phyloP scores from a whole-genome alignment of 2,797 vertebrate genomes.

The Telmatherina bonti region DNA sequence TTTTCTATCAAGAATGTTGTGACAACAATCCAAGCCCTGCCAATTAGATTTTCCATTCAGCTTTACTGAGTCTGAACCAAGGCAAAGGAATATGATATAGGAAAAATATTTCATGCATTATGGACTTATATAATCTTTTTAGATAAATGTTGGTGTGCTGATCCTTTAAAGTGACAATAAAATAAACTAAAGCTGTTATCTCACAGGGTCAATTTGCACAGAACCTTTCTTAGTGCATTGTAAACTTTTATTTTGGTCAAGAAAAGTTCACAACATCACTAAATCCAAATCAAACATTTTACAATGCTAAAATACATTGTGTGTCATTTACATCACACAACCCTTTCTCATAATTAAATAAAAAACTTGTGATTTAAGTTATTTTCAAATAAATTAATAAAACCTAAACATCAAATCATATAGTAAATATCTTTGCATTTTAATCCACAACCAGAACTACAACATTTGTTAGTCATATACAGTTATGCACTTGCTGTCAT shows the following conservation, averaged over 20 bases:
- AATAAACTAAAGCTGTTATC: background rate
- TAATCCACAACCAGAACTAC: background rate
- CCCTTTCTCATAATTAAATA: background rate
- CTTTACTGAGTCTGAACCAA: background rate
- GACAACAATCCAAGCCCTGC: too few relatives aligned
- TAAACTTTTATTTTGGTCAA: background rate
- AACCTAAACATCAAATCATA: background rate
- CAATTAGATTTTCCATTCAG: background rate
- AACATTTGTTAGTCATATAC: constrained; percentile 15
- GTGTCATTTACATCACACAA: background rate
- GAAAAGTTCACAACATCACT: background rate
- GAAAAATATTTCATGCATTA: too few relatives aligned
- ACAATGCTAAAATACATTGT: background rate
- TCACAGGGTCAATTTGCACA: background rate
- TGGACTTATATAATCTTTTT: too few relatives aligned
- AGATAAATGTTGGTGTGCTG: background rate
- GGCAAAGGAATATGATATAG: background rate
- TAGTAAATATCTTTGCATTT: background rate
- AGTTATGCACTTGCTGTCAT: constrained; percentile 10
- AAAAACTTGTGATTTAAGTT: background rate
- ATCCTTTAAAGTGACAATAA: background rate
- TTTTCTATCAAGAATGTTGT: background rate
- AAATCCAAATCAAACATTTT: too few relatives aligned
- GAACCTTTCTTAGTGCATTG: background rate
- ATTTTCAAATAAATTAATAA: too few relatives aligned